Percentiles rank a stretch among this genome's conserved stretches.
Evolutionary conservation across 2,888 invertebrate species (phyloP).

Genomic region (Tanypteryx hageni): DNA sequence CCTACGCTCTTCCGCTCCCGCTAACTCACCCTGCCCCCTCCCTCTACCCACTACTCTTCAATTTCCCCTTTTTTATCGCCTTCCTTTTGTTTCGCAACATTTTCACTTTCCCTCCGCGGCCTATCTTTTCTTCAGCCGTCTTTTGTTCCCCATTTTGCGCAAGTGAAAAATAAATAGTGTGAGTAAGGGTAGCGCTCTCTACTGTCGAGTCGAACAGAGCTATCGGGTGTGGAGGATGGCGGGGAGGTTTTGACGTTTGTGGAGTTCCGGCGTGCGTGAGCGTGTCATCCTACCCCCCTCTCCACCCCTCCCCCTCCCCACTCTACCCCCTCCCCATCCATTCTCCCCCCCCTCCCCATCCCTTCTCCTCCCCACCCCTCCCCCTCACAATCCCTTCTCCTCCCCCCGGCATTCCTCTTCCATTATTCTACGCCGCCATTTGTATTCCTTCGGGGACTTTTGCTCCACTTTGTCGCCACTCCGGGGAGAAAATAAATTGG

Average conservation of each 20-base stretch:
- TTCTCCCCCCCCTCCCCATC: too few relatives aligned
- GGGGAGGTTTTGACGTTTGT: too few relatives aligned
- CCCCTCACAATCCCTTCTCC: too few relatives aligned
- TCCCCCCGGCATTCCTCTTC: background rate
- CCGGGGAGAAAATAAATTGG: background rate
- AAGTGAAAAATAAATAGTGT: background rate
- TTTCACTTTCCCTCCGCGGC: background rate
- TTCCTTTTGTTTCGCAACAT: background rate
- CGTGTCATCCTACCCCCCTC: background rate
- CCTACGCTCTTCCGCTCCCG: too few relatives aligned
- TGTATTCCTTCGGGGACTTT: constrained; percentile 14
- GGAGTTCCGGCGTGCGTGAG: background rate
- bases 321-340: too few relatives aligned
- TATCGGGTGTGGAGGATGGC: background rate
- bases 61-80: background rate
- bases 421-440: constrained; percentile 23
- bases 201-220: background rate
- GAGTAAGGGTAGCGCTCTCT: background rate
- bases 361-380: too few relatives aligned
- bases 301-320: too few relatives aligned
- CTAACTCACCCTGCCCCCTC: too few relatives aligned
- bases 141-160: background rate
- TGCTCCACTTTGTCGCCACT: constrained; percentile 3
- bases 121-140: background rate
- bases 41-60: too few relatives aligned